Conservation (phyloP, 2,797 vertebrate species). For the Uromys caudimaculatus region DNA sequence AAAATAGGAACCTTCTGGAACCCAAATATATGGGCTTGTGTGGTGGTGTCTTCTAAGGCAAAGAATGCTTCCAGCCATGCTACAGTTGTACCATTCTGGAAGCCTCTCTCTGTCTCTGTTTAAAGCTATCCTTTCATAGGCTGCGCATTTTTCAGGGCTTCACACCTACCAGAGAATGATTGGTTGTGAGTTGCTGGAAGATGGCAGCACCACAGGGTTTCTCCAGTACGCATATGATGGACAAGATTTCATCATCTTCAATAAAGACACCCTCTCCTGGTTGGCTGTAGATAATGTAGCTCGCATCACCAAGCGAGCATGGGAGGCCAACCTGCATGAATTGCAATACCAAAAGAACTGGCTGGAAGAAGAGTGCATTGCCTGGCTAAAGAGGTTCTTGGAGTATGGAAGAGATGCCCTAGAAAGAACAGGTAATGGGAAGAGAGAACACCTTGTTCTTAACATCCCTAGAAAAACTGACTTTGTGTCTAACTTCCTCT, state of each 20-base stretch:
- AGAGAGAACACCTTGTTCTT: neutral
- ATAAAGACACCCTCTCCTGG: slow-evolving; percentile 67
- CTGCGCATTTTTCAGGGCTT: slow-evolving; percentile 44
- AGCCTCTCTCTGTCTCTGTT: neutral
- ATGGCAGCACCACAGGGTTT: slow-evolving; percentile 52
- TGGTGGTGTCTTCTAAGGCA: neutral
- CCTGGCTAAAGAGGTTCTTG: slow-evolving; percentile 71
- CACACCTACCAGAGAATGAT: slow-evolving; percentile 75
- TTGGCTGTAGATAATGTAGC: slow-evolving; percentile 17
- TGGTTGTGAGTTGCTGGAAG: slow-evolving; percentile 60
- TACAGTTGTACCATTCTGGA: neutral
- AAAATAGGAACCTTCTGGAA: neutral
- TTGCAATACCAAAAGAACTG: slow-evolving; percentile 72
- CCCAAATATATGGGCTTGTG: neutral
- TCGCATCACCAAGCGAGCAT: slow-evolving; percentile 11
- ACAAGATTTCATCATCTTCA: slow-evolving; percentile 69
- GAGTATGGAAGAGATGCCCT: slow-evolving; percentile 61
- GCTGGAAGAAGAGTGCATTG: slow-evolving; percentile 72
- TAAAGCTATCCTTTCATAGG: neutral
- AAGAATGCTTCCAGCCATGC: neutral
- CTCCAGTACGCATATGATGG: slow-evolving; percentile 54
- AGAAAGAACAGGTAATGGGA: slow-evolving; percentile 66
- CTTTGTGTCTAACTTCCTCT: neutral
- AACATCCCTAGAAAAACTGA: neutral
- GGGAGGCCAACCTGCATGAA: slow-evolving; percentile 67